These are phyloP conservation scores for Diadema setosum DNA, from an alignment of 35 echinoderm and acorn worm genomes.

Conservation along the genomic window DNA sequence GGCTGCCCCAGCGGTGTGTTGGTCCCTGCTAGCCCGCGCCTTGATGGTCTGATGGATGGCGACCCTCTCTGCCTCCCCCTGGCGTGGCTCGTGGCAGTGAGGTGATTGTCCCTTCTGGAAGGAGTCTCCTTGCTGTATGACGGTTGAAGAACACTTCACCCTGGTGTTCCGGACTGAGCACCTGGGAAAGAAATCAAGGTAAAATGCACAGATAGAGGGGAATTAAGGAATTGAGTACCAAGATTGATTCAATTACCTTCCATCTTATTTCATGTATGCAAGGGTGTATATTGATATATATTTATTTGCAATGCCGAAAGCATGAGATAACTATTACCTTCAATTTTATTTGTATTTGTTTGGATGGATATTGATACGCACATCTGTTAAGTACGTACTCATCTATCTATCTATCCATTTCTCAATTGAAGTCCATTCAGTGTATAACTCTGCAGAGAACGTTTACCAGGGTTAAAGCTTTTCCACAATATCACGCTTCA, in stretches of 20 bases:
- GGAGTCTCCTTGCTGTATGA: neutral
- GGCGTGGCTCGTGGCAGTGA: neutral
- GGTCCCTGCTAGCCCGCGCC: neutral
- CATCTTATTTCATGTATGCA: neutral
- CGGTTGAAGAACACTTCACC: neutral
- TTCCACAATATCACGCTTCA: neutral
- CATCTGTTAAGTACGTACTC: neutral
- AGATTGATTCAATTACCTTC: neutral
- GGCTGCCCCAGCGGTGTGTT: neutral
- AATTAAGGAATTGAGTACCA: no score
- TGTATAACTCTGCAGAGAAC: neutral
- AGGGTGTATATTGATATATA: neutral
- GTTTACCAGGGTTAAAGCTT: neutral
- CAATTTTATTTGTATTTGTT: neutral
- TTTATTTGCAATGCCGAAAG: neutral
- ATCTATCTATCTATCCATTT: neutral
- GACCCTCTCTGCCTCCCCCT: neutral
- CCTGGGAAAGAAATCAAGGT: neutral
- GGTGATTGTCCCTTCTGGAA: neutral
- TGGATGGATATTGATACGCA: neutral
- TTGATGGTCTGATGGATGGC: neutral
- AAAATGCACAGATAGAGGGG: no score
- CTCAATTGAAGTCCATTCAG: neutral
- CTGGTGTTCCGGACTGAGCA: neutral
- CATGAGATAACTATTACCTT: neutral